Conservation (phyloP, 2,113 vertebrate species). For the Chamaea fasciata region DNA sequence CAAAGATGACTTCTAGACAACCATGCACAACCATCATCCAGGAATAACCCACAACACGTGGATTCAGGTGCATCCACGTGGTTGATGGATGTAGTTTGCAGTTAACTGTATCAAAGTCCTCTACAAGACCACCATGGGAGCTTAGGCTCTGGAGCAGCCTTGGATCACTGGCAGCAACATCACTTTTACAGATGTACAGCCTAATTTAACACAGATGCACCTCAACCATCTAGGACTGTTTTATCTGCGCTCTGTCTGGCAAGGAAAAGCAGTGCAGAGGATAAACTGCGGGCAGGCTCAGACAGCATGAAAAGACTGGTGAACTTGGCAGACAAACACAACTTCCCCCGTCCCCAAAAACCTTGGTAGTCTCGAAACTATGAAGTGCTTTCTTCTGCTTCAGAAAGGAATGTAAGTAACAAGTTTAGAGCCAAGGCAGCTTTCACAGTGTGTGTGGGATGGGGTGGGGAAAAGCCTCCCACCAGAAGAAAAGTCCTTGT, state of each 20-base stretch:
- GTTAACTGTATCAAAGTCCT: neutral
- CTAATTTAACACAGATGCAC: neutral
- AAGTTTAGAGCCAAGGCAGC: neutral
- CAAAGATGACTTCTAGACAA: neutral
- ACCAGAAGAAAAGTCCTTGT: neutral
- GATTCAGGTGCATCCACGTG: neutral
- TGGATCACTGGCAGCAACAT: neutral
- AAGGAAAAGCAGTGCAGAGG: neutral
- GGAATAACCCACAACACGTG: neutral
- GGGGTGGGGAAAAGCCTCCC: neutral
- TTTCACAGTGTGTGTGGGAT: rapidly evolving
- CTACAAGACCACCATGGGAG: rapidly evolving
- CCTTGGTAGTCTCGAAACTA: neutral
- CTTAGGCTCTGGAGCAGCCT: neutral
- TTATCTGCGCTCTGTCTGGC: neutral
- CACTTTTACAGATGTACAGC: neutral
- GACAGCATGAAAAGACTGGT: neutral
- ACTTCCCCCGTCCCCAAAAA: neutral
- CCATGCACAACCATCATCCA: neutral
- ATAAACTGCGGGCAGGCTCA: neutral
- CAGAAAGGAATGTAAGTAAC: neutral
- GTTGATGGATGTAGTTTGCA: neutral
- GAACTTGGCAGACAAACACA: neutral
- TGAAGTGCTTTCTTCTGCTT: neutral
- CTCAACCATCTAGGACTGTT: neutral